Evolutionary conservation across 2,113 vertebrate genomes (phyloP).

Genomic region (Mormoops blainvillei): DNA sequence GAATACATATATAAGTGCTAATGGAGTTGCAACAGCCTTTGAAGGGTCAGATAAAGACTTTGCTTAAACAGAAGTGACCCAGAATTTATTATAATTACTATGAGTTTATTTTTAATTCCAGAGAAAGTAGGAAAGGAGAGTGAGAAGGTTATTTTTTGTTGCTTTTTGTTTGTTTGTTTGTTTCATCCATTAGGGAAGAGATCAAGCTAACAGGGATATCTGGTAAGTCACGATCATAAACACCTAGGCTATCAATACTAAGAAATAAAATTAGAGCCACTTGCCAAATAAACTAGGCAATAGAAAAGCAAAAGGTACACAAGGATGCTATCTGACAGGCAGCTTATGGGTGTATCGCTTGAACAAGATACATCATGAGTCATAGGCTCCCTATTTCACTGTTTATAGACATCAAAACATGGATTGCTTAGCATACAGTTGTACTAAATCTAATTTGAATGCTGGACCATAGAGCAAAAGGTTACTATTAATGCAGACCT

Average conservation of each 20-base stretch:
- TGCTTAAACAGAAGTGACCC: not conserved
- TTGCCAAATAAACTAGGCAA: not conserved
- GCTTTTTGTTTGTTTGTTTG: too few relatives aligned
- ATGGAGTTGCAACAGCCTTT: not conserved
- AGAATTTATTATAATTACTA: not conserved
- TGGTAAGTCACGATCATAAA: not conserved
- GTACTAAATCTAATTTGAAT: not conserved
- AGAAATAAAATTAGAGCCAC: not conserved
- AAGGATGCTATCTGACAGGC: not conserved
- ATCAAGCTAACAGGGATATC: not conserved
- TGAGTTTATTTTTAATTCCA: not conserved
- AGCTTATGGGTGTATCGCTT: not conserved
- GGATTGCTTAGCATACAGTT: not conserved
- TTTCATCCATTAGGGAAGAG: not conserved
- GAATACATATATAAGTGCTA: not conserved
- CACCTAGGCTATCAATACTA: not conserved
- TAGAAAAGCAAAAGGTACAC: not conserved
- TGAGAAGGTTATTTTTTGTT: not conserved
- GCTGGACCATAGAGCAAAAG: not conserved
- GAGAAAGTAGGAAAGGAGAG: not conserved
- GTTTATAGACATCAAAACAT: not conserved
- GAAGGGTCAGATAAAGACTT: not conserved
- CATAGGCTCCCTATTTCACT: not conserved
- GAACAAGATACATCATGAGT: not conserved
- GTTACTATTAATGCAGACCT: not conserved